phyloP scores from a whole-genome alignment of 37 sponge, comb jelly and placozoan genomes.

The Tethya wilhelma region DNA sequence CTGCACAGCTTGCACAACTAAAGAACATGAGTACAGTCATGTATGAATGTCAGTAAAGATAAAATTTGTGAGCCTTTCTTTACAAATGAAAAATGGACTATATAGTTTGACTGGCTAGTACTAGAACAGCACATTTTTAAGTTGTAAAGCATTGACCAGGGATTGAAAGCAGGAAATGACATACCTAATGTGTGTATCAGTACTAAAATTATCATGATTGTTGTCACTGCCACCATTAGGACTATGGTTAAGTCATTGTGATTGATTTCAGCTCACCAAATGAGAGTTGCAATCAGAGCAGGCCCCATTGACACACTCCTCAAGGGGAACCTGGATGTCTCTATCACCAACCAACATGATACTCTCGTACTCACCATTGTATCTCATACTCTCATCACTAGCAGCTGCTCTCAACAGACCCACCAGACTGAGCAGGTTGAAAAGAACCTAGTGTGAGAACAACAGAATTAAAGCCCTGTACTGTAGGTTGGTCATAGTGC shows the following conservation, averaged over 20 bases:
- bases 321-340: slow-evolving; percentile 44
- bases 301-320: slow-evolving; percentile 25
- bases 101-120: too few relatives aligned
- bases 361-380: slow-evolving; percentile 59
- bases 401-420: slow-evolving; percentile 53
- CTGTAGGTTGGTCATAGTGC: too few relatives aligned
- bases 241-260: too few relatives aligned
- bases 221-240: too few relatives aligned
- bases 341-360: slow-evolving; percentile 53
- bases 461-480: too few relatives aligned
- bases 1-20: slow-evolving; percentile 69
- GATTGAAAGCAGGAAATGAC: too few relatives aligned
- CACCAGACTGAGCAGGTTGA: slow-evolving; percentile 54
- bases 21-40: not conserved
- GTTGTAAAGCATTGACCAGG: too few relatives aligned
- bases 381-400: not conserved
- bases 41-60: not conserved
- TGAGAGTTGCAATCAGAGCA: slow-evolving; percentile 6
- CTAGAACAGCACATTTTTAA: not conserved
- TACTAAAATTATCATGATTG: too few relatives aligned
- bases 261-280: not conserved
- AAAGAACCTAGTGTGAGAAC: too few relatives aligned
- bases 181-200: too few relatives aligned
- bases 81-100: not conserved
- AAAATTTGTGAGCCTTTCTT: not conserved